Percentiles rank a stretch among this genome's conserved stretches.
phyloP scores from a whole-genome alignment of 2,113 vertebrate species.

The Athene noctua region DNA sequence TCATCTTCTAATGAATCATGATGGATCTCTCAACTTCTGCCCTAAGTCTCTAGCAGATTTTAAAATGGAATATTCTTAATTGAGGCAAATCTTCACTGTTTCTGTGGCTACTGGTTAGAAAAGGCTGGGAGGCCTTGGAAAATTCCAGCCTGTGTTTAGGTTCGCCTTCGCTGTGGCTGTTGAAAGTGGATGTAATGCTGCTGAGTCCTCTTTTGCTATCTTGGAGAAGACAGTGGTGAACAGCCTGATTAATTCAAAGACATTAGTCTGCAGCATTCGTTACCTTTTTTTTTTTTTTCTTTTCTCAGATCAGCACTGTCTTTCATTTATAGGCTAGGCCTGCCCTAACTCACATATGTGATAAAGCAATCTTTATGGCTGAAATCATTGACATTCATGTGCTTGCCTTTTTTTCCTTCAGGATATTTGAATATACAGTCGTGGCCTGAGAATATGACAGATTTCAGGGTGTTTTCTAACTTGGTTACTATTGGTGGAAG shows the following conservation, averaged over 20 bases:
- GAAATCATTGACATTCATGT: background rate
- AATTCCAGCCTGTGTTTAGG: background rate
- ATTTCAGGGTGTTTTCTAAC: constrained; percentile 95
- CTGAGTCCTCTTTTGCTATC: background rate
- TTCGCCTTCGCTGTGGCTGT: background rate
- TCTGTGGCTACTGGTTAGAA: background rate
- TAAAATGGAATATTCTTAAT: background rate
- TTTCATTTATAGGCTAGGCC: background rate
- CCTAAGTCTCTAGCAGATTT: background rate
- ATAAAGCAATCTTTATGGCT: background rate
- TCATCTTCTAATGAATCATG: background rate
- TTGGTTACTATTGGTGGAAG: constrained; percentile 92
- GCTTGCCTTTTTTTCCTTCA: constrained; percentile 49
- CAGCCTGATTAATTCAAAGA: background rate
- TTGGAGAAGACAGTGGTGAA: background rate
- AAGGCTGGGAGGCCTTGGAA: background rate
- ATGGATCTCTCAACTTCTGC: background rate
- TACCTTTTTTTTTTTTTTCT: background rate
- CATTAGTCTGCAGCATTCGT: background rate
- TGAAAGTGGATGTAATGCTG: background rate
- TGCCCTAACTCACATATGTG: background rate
- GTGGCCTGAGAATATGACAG: constrained; percentile 97
- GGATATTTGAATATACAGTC: constrained; percentile 97
- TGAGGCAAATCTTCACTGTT: background rate
- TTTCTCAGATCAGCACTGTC: background rate